These are phyloP conservation scores for Philaethria dido DNA, from an alignment of 2,888 invertebrate species.

Conservation along the genomic window DNA sequence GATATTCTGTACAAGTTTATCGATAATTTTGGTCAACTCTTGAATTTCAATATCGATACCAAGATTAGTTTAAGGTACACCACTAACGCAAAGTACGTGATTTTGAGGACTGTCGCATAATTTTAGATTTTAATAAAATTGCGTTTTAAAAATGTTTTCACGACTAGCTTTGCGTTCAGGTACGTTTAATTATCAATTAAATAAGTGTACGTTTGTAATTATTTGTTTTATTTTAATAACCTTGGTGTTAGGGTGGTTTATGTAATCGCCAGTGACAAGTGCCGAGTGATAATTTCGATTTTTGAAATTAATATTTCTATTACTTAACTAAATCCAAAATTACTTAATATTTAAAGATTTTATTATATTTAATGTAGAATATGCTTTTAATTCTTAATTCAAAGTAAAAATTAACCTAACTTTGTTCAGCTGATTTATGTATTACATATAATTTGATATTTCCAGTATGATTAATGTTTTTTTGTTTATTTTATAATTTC, in stretches of 20 bases:
- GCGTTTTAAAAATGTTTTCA: constrained; percentile 85
- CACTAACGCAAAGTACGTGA: constrained; percentile 71
- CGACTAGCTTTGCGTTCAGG: constrained; percentile 87
- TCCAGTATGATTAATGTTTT: not conserved
- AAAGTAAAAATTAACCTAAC: constrained; percentile 33
- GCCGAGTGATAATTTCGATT: constrained; percentile 26
- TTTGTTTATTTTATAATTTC: not conserved
- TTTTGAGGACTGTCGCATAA: constrained; percentile 62
- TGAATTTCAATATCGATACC: not conserved
- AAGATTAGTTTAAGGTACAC: constrained; percentile 44
- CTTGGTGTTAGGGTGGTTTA: constrained; percentile 71
- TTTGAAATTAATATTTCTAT: constrained; percentile 6
- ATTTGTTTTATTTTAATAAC: constrained; percentile 52
- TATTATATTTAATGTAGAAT: not conserved
- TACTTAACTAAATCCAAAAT: not conserved
- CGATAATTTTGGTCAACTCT: not conserved
- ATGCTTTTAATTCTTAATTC: not conserved
- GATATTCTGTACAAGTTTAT: not conserved
- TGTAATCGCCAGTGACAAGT: constrained; percentile 79
- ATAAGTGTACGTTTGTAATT: constrained; percentile 28
- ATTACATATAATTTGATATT: not conserved
- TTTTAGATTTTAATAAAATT: constrained; percentile 55
- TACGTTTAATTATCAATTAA: constrained; percentile 61
- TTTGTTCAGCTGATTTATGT: constrained; percentile 26
- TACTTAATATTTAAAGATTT: not conserved